Base-by-base conservation (phyloP, 1,140 invertebrate species). In the Drosophila punjabiensis region DNA sequence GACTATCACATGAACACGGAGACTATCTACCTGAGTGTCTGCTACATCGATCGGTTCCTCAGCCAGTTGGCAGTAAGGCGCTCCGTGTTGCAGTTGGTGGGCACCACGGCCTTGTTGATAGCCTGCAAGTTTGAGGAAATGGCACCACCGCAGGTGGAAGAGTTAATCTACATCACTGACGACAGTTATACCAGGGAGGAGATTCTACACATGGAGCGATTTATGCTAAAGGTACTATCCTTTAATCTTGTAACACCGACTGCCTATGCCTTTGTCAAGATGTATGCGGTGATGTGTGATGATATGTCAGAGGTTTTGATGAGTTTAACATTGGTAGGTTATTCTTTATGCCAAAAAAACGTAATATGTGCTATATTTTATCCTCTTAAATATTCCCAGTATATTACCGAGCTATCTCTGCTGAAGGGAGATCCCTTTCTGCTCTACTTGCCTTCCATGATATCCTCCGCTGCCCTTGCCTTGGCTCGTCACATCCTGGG, bases 81-180 rank as follows among this genome's bases (percentile, higher is more conserved):
- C 78, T 96, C 96, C 10, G 99, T 99, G 93, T 94, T 99, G 53
- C 98, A 99, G 94, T 94, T 99, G 39, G 97, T 99, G 80, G 98
- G 98, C 58, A 98, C 98, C 16, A 97, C 98, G 63, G 97, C 98
- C 61, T 98, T 99, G 96, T 98, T 98, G 89, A 96, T 99, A 93
- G 98, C 98, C 91, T 94, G 97, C 48, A 99, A 99, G 96, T 99
- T 98, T 92, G 98, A 99, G 94, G 98, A 99, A 94, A 98, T 99
- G 83, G 98, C 98, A 92, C 97, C 98, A 14, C 98, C 98, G 73
- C 97, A 98, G 91, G 96, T 99, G 64, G 95, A 95, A 8, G 98
- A 99, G 94, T 99, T 99, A 95, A 98, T 98, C 32, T 99, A 98
- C 93, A 98, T 99, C 50, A 99, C 98, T 16, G 98, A 99, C 94